Evolutionary conservation across 2,888 invertebrate species (phyloP), one percentile per base, ranked within the genome.

Genomic region (Cryptophagus acutangulus): DNA sequence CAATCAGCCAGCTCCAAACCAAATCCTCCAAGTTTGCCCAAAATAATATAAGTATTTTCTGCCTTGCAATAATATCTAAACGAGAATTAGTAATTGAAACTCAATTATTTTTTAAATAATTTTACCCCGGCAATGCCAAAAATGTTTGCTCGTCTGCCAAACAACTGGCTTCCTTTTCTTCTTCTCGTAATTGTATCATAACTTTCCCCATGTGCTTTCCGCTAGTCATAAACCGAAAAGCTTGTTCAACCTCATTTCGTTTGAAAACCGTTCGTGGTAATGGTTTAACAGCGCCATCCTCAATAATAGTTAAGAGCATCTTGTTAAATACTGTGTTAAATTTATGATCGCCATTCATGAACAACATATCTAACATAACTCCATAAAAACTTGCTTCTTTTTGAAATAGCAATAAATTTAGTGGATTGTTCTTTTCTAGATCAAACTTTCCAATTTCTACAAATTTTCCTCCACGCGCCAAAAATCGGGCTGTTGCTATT

Each of bases 11-110:
- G 67, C 66, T 95, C 94, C 33, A 95, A 71, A 3, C 94, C 95
- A 61, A 95, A 90, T 0, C 94, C 94, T 29, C 95, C 95, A 1
- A 95, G 74, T 30, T 94, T 93, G 6, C 87, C 87, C 1, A 82
- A 73, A 2, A 87, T 75, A 0, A 87, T 58, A 69, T 87, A 78
- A 6, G 74, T 45, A 59, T 72, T 55, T 52, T 74, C 62, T 14
- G 67, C 62, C n/a, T 66, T 54, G 71, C 85, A 70, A 41, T 68
- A 72, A 57, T 74, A 77, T 52, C 77, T 5, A 20, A 33, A 40
- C 28, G 17, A 9, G 13, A 29, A 39, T n/a, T n/a, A n/a, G n/a
- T n/a, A n/a, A n/a, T n/a, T n/a, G n/a, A n/a, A n/a, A n/a, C n/a
- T n/a, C n/a, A n/a, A n/a, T n/a, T n/a, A n/a, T n/a, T n/a, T n/a